Evolutionary conservation across 2,113 vertebrate genomes (phyloP), one percentile per base, ranked within the genome.

Genomic region (Nannobrachium achirus): DNA sequence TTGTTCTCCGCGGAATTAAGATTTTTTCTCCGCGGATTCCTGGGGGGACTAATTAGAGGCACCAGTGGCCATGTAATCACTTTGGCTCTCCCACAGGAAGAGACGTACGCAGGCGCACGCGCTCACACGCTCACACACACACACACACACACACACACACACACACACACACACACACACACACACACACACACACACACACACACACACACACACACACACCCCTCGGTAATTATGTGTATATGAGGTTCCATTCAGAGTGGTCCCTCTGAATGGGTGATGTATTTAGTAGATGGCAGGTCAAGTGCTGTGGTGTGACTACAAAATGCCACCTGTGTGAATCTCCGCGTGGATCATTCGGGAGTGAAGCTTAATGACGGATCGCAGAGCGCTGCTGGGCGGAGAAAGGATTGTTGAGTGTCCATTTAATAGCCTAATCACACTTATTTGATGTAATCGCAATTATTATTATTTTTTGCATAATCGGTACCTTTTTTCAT

Each of bases 51-150:
- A n/a, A n/a, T n/a, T n/a, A 92, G 90, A 92, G 88, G 90, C 92
- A 90, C 89, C 91, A 88, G 85, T 90, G 86, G 83, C 86, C 92
- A 83, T 88, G 87, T 92, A 92, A 93, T 93, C 89, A 87, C 78
- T 80, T 80, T 85, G 78, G 67, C 84, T 73, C 69, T 90, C 89
- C 85, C 90, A 80, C 72, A 86, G 87, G 88, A 89, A 82, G 44
- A 83, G 71, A 72, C 76, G 73, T 73, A 66, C 75, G 71, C 70
- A 46, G 52, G 42, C 73, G 13, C 58, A 78, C 78, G 20, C n/a
- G 6, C 59, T 19, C 45, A 13, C 44, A 18, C 25, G 25, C 64
- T 52, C 19, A 61, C 56, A 52, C 56, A 68, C 58, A 56, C 44
- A 56, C 56, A 42, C 64, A 56, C 38, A 42, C 42, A 51, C 50